Percentiles rank a stretch among this genome's conserved stretches.
Conservation (phyloP, 2,888 invertebrate genomes). For the Phlogophora meticulosa region DNA sequence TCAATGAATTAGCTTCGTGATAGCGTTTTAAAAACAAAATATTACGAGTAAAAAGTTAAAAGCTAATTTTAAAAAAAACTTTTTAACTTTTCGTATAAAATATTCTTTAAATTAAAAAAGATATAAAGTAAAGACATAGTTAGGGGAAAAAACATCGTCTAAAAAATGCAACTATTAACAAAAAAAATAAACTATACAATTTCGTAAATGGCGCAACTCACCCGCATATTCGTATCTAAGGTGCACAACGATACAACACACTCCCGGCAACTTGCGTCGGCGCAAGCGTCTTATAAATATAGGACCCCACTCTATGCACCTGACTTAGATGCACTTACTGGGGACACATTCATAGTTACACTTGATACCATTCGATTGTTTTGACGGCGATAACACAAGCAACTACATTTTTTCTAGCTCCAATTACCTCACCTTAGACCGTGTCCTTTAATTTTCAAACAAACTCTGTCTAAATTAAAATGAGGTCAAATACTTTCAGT, state of each 20-base stretch:
- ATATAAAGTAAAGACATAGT: too few species aligned
- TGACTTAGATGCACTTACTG: constrained; percentile 62
- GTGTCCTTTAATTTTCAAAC: too few species aligned
- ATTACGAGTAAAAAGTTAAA: too few species aligned
- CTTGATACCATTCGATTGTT: constrained; percentile 52
- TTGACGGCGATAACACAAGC: neutral
- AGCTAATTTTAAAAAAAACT: too few species aligned
- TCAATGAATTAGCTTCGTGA: neutral
- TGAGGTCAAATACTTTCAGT: too few species aligned
- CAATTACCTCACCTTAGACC: too few species aligned
- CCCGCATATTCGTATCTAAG: constrained; percentile 75
- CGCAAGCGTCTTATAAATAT: constrained; percentile 81
- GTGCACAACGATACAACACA: constrained; percentile 70
- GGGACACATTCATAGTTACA: constrained; percentile 51
- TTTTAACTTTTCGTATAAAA: too few species aligned
- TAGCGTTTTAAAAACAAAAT: too few species aligned
- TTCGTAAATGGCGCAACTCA: constrained; percentile 65
- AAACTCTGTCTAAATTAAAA: too few species aligned
- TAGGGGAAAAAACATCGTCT: too few species aligned
- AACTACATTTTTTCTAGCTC: too few species aligned
- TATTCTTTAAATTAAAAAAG: too few species aligned
- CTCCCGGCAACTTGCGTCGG: constrained; percentile 70
- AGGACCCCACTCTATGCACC: constrained; percentile 80
- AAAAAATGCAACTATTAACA: constrained; percentile 6
- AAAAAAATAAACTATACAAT: constrained; percentile 3